Conservation (phyloP, 2,797 vertebrate species). For the Heteromormyrus szaboi region DNA sequence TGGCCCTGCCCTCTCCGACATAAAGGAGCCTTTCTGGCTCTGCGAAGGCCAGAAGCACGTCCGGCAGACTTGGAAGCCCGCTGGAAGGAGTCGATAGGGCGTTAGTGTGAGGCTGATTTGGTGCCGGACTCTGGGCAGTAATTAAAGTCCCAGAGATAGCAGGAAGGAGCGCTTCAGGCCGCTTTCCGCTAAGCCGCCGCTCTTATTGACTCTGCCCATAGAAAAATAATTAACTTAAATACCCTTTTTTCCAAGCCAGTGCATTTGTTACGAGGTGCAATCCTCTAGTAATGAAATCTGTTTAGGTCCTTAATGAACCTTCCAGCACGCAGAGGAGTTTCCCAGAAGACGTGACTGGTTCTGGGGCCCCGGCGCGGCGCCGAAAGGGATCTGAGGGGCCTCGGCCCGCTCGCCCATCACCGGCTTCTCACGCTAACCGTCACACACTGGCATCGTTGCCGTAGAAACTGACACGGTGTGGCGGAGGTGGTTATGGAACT, state of each 20-base stretch:
- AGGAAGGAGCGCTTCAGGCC: background rate
- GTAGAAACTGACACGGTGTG: background rate
- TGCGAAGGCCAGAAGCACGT: background rate
- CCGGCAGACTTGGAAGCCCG: background rate
- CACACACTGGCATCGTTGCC: background rate
- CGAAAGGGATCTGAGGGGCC: background rate
- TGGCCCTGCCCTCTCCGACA: background rate
- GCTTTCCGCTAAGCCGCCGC: background rate
- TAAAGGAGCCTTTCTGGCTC: background rate
- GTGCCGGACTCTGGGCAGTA: background rate
- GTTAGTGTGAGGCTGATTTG: conserved; percentile 10
- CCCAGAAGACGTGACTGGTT: background rate
- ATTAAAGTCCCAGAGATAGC: conserved; percentile 15
- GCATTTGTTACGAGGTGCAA: conserved; percentile 11
- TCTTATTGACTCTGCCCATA: conserved; percentile 1
- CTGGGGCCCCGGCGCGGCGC: background rate
- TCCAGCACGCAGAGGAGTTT: background rate
- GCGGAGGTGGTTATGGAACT: background rate
- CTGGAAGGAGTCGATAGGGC: background rate
- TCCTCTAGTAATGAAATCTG: conserved; percentile 20
- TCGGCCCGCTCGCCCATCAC: background rate
- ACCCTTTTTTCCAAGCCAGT: conserved; percentile 16
- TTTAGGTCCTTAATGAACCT: conserved; percentile 19
- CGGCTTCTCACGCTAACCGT: background rate
- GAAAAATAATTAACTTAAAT: conserved; percentile 24